Evolutionary conservation across 2,113 vertebrate species (phyloP), one percentile per base, ranked within the genome.

Genomic region (Herpailurus yagouaroundi): DNA sequence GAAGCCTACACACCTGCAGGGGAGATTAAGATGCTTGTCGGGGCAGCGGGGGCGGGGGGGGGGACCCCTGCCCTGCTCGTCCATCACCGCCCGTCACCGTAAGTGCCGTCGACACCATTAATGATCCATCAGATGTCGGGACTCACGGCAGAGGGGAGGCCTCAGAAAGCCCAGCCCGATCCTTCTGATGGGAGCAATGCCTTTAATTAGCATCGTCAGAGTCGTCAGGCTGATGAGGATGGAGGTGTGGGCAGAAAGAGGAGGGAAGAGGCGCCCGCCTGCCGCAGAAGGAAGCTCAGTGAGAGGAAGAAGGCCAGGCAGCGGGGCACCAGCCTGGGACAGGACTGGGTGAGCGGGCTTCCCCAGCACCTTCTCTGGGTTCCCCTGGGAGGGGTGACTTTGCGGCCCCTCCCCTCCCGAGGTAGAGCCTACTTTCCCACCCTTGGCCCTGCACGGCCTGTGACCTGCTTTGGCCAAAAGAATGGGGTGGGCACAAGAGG

Each of bases 261-360:
- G 41, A 74, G 33, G 38, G 19, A n/a, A 41, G 9, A 33, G 66
- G 76, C 0, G 45, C 4, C 45, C 1, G 33, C 11, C 38, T 3
- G 5, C 86, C 25, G 15, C 27, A 1, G 41, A 31, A 31, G 36
- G 4, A 33, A 33, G 36, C 7, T 57, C 2, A 23, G 64, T 4
- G 38, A 38, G 9, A 27, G 68, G 68, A 27, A 45, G 71, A 36
- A n/a, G 60, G 31, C 5, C 9, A 3, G 0, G 5, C 25, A 14
- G 80, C 25, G 4, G 0, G 3, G 25, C 2, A 16, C 31, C n/a
- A 10, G 19, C 36, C 60, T 0, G 18, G 9, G 4, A 6, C 5
- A 15, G 64, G 8, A 10, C 93, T 4, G 4, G 0, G 31, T 0
- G 29, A 29, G 55, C 3, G 2, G 9, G 50, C 14, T 31, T 21